Conservation (phyloP, 2,888 invertebrate species). For the Latrodectus hesperus region DNA sequence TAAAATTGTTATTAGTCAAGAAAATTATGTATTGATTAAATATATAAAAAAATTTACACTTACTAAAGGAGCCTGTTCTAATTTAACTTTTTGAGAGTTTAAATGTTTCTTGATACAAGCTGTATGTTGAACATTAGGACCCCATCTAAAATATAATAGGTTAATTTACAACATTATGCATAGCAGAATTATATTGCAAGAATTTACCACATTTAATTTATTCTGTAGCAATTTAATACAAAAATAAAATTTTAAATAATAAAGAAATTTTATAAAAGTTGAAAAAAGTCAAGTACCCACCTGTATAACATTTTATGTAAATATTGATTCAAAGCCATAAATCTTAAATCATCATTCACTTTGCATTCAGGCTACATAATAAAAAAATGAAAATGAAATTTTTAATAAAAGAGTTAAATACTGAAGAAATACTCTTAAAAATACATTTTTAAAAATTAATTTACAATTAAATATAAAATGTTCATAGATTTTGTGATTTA, state of each 20-base stretch:
- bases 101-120: slow-evolving; percentile 89
- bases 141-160: slow-evolving; percentile 79
- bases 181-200: slow-evolving; percentile 6
- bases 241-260: neutral
- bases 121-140: slow-evolving; percentile 88
- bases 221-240: neutral
- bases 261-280: neutral
- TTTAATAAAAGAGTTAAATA: neutral
- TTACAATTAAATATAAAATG: neutral
- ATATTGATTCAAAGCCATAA: slow-evolving; percentile 91
- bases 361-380: slow-evolving; percentile 81
- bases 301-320: slow-evolving; percentile 83
- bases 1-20: too few relatives aligned
- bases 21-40: too few relatives aligned
- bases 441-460: neutral
- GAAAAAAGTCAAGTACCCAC: slow-evolving; percentile 20
- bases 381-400: neutral
- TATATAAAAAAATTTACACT: slow-evolving; percentile 71
- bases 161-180: neutral
- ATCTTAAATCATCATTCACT: slow-evolving; percentile 88
- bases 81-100: slow-evolving; percentile 83
- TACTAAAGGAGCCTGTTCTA: slow-evolving; percentile 87
- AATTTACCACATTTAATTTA: slow-evolving; percentile 2
- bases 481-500: neutral
- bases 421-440: neutral